phyloP scores from a whole-genome alignment of 2,888 invertebrate species.

The Apamea crenata region DNA sequence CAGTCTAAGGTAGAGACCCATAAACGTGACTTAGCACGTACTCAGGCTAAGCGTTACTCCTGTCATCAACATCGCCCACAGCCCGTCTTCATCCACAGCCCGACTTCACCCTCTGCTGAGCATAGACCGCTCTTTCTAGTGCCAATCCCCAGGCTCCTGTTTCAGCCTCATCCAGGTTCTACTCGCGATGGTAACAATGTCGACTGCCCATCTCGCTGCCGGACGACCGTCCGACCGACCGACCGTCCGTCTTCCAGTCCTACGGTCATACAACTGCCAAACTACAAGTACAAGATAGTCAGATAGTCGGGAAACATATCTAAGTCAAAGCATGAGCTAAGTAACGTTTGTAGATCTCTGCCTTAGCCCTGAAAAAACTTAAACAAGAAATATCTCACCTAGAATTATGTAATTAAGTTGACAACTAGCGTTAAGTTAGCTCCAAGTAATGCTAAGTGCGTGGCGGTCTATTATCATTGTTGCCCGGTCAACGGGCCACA shows the following conservation, averaged over 20 bases:
- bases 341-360: background rate
- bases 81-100: too few species aligned
- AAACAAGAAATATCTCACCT: constrained; percentile 45
- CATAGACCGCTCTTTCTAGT: too few species aligned
- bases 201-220: too few species aligned
- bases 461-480: constrained; percentile 54
- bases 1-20: background rate
- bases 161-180: too few species aligned
- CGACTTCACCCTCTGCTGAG: too few species aligned
- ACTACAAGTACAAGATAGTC: background rate
- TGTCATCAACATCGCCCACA: too few species aligned
- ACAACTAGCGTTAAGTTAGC: constrained; percentile 47
- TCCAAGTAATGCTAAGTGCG: constrained; percentile 34
- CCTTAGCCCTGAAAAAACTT: background rate
- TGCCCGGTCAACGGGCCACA: constrained; percentile 48
- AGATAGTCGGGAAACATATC: too few species aligned
- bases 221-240: too few species aligned
- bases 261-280: background rate
- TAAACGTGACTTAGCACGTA: background rate
- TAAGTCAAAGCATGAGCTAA: background rate
- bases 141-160: too few species aligned
- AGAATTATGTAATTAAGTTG: constrained; percentile 57
- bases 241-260: too few species aligned
- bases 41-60: background rate
- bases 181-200: too few species aligned